phyloP scores from a whole-genome alignment of 2,888 invertebrate genomes.

The Perizoma flavofasciatum region DNA sequence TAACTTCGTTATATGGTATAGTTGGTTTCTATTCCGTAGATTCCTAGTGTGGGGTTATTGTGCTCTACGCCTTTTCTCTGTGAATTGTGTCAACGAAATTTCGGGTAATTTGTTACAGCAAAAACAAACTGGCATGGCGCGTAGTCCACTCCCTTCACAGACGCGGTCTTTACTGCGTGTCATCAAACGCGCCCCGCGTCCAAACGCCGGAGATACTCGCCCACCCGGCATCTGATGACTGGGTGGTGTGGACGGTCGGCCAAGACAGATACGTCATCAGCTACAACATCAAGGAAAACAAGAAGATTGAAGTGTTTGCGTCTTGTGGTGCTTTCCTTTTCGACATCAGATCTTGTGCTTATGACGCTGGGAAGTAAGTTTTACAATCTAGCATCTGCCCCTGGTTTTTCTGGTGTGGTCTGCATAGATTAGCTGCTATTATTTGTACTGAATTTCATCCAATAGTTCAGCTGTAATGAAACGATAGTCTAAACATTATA shows the following conservation, averaged over 20 bases:
- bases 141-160: conserved; percentile 79
- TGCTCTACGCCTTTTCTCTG: too few species aligned
- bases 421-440: too few species aligned
- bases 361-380: conserved; percentile 87
- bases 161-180: conserved; percentile 85
- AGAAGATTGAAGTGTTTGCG: conserved; percentile 67
- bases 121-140: conserved; percentile 58
- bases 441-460: too few species aligned
- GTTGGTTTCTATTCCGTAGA: too few species aligned
- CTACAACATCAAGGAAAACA: conserved; percentile 66
- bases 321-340: conserved; percentile 87
- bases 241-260: conserved; percentile 84
- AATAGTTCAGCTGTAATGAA: too few species aligned
- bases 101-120: conserved; percentile 44
- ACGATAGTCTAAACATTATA: too few species aligned
- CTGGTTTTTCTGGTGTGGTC: too few species aligned
- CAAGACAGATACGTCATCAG: conserved; percentile 85
- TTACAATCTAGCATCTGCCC: background rate
- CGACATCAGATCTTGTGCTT: conserved; percentile 85
- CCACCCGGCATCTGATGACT: conserved; percentile 30
- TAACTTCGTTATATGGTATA: too few species aligned
- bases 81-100: too few species aligned
- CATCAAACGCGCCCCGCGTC: conserved; percentile 66
- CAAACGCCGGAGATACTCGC: conserved; percentile 38
- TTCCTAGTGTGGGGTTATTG: too few species aligned